Percentiles rank a stretch among this genome's conserved stretches.
Evolutionary conservation across 2,888 invertebrate genomes (phyloP).

Genomic region (Hydriomena furcata): DNA sequence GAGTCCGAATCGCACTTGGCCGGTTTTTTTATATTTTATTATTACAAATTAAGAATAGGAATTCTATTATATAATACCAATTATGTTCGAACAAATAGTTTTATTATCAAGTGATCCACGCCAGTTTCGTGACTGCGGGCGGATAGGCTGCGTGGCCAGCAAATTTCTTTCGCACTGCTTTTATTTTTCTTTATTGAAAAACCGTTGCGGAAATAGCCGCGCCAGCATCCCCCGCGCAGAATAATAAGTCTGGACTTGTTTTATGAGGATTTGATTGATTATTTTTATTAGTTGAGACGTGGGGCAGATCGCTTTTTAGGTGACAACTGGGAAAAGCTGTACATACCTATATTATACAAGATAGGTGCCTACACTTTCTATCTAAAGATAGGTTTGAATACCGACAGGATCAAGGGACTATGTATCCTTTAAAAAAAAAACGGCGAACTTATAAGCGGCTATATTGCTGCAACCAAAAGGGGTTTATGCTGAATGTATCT

Average conservation of each 20-base stretch:
- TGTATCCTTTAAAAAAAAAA: too few relatives aligned
- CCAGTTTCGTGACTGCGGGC: constrained; percentile 25
- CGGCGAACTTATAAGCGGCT: too few relatives aligned
- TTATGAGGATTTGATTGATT: constrained; percentile 22
- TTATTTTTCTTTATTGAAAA: constrained; percentile 47
- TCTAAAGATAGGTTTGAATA: too few relatives aligned
- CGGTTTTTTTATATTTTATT: too few relatives aligned
- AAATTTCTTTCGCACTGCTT: constrained; percentile 43
- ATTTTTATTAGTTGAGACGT: constrained; percentile 19
- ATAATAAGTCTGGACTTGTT: constrained; percentile 30
- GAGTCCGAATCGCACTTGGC: too few relatives aligned
- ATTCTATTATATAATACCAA: too few relatives aligned
- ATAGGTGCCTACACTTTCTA: too few relatives aligned
- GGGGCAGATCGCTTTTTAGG: constrained; percentile 15
- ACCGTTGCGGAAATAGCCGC: constrained; percentile 35
- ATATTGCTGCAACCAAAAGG: too few relatives aligned
- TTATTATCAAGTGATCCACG: neutral
- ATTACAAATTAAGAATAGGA: too few relatives aligned
- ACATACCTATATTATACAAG: neutral
- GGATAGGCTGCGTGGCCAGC: constrained; percentile 42
- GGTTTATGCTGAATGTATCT: too few relatives aligned
- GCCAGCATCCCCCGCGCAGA: constrained; percentile 27
- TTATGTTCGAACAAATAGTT: too few relatives aligned
- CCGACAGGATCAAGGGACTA: too few relatives aligned
- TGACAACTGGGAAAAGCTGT: constrained; percentile 2